Conservation (phyloP, 2,797 vertebrate genomes). For the Tragelaphus eurycerus region DNA sequence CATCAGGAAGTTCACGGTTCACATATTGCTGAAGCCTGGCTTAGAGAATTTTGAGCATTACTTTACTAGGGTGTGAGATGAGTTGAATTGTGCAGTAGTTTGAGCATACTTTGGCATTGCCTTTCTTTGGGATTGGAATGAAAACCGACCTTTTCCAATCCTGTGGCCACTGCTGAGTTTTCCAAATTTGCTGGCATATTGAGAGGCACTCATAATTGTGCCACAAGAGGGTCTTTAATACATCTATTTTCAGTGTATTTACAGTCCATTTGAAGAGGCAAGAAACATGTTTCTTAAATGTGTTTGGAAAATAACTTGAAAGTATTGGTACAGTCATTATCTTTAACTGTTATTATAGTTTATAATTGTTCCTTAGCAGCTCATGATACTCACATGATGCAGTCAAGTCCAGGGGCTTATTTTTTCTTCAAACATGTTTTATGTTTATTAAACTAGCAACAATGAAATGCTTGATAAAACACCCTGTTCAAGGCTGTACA, state of each 20-base stretch:
- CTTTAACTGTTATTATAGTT: background rate
- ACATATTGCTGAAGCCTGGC: no score
- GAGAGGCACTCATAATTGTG: background rate
- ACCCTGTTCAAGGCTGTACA: background rate
- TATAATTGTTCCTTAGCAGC: background rate
- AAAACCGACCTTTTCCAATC: no score
- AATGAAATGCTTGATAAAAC: background rate
- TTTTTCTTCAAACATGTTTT: background rate
- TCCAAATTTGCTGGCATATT: no score
- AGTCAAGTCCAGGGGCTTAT: background rate
- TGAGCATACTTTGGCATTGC: no score
- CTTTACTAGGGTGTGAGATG: no score
- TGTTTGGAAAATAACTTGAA: background rate
- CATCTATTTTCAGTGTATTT: background rate
- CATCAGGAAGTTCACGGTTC: no score
- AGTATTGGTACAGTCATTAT: background rate
- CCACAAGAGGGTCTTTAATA: background rate
- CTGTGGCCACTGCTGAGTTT: no score
- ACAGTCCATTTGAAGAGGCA: background rate
- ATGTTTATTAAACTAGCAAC: background rate
- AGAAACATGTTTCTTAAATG: background rate
- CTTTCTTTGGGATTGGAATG: no score
- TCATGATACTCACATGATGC: background rate
- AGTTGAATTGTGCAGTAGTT: no score
- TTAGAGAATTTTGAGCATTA: no score